These are phyloP conservation scores for Telenomus remus DNA, from an alignment of 1,140 invertebrate species.

Conservation along the genomic window DNA sequence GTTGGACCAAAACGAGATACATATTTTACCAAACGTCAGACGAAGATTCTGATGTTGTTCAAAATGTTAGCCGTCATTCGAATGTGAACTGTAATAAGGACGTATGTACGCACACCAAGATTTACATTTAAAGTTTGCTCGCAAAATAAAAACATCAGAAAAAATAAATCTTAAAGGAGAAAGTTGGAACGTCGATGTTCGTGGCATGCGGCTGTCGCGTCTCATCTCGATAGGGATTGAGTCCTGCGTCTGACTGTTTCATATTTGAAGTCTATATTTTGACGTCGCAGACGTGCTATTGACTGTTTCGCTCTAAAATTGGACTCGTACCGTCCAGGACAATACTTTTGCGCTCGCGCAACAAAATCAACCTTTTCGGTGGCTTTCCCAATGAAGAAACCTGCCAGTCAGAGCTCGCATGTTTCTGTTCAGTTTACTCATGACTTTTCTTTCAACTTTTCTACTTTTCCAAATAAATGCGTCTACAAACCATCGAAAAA, in stretches of 20 bases:
- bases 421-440: constrained; percentile 62
- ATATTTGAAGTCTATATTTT: constrained; percentile 74
- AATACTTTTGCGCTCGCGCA: constrained; percentile 64
- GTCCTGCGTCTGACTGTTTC: constrained; percentile 73
- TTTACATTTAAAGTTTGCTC: constrained; percentile 31
- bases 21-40: background rate
- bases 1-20: no score
- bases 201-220: constrained; percentile 66
- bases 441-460: constrained; percentile 64
- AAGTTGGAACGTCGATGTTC: constrained; percentile 41
- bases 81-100: constrained; percentile 16
- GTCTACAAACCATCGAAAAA: constrained; percentile 31
- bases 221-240: constrained; percentile 70
- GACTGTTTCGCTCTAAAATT: constrained; percentile 53
- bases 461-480: constrained; percentile 59
- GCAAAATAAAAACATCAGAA: constrained; percentile 28
- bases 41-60: constrained; percentile 20
- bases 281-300: constrained; percentile 66
- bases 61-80: constrained; percentile 38
- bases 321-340: constrained; percentile 47
- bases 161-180: constrained; percentile 46
- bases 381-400: constrained; percentile 74
- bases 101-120: constrained; percentile 25
- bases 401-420: constrained; percentile 71
- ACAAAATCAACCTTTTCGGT: constrained; percentile 73